Evolutionary conservation across 2,888 invertebrate species (phyloP), one percentile per base, ranked within the genome.

Genomic region (Cybosia mesomella): DNA sequence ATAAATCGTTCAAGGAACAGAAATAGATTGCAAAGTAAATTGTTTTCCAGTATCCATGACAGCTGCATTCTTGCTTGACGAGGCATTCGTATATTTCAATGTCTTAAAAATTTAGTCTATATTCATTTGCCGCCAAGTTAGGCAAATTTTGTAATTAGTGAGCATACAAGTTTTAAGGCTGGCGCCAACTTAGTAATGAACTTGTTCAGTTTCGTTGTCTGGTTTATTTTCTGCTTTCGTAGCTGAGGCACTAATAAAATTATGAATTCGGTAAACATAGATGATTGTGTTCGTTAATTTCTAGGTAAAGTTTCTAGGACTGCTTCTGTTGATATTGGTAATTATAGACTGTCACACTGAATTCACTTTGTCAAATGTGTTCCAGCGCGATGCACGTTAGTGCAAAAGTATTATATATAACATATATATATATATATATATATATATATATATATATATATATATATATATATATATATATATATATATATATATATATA

Each of bases 1-100:
- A 78, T 87, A 85, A 88, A 87, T 89, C 85, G 85, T 76, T 82
- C 83, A 77, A 70, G 79, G 71, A 72, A 71, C 77, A 66, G 64
- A 83, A 82, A 80, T 79, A 80, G 81, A 83, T 60, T 54, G 57
- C 63, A 34, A 71, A 68, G 55, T 69, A 55, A 77, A 74, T 71
- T 75, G 74, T 68, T 74, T 72, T 71, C 65, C 57, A 66, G 73
- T 59, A 64, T 49, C 57, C 70, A 70, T 34, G 32, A 43, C 55
- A 63, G 58, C 58, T 60, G 67, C 71, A 53, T 69, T 22, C 65
- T 67, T 43, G 49, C 65, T 67, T 43, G 49, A 21, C 53, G 15
- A 18, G 73, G 74, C 60, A 80, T 80, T 67, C 70, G 28, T 68
- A 73, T 77, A 74, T 67, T 68, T 80, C 72, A 80, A 32, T 70